These are phyloP conservation scores for Stigmatopora argus DNA, from an alignment of 2,113 vertebrate genomes.

Conservation along the genomic window DNA sequence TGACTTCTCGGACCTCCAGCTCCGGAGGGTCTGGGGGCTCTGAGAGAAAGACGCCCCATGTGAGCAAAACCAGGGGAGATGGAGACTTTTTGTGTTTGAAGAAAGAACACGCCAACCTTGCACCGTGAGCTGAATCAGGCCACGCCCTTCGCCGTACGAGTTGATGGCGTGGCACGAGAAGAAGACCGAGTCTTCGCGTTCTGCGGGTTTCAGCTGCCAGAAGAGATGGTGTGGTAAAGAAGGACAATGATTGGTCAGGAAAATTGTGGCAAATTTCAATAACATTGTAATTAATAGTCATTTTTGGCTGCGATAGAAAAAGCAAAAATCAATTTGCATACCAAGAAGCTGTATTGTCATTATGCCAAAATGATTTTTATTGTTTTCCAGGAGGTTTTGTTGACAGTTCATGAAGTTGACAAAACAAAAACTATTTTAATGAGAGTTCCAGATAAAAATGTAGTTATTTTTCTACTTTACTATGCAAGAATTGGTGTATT, in stretches of 20 bases:
- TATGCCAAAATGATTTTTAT: background rate
- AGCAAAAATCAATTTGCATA: background rate
- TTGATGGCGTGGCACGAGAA: slow-evolving; percentile 99
- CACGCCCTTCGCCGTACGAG: slow-evolving; percentile 93
- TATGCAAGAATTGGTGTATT: no score
- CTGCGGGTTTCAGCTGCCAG: slow-evolving; percentile 88
- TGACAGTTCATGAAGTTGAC: background rate
- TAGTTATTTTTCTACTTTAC: no score
- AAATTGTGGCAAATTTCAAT: background rate
- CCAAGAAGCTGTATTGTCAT: background rate
- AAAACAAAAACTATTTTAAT: no score
- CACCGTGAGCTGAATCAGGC: slow-evolving; percentile 96
- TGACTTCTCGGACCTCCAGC: slow-evolving; percentile 93
- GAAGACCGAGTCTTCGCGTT: slow-evolving; percentile 96
- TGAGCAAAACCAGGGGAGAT: background rate
- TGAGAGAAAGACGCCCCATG: slow-evolving; percentile 49
- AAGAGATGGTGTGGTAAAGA: background rate
- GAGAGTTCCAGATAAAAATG: no score
- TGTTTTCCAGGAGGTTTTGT: background rate
- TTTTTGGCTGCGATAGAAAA: background rate
- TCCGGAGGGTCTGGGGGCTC: slow-evolving; percentile 95
- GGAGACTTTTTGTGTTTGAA: background rate
- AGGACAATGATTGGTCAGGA: background rate
- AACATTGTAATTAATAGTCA: background rate
- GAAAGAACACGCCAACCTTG: slow-evolving; percentile 75